phyloP scores from a whole-genome alignment of 2,113 vertebrate genomes.

The Mormyrus iriodes region DNA sequence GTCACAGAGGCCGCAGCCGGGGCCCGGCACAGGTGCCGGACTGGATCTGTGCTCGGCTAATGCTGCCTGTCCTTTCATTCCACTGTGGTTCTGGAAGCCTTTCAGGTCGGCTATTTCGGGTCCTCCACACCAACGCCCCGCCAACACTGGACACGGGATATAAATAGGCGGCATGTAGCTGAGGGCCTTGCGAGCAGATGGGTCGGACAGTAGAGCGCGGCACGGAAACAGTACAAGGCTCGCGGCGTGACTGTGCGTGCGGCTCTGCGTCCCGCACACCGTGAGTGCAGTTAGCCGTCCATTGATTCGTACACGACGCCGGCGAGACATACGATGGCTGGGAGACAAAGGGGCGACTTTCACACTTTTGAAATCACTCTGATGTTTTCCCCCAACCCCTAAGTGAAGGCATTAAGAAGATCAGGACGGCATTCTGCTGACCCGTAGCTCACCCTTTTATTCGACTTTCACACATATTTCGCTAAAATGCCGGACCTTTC shows the following conservation, averaged over 20 bases:
- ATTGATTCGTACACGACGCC: neutral
- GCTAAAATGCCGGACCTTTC: neutral
- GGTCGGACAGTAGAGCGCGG: neutral
- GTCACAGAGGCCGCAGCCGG: neutral
- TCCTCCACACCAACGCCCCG: neutral
- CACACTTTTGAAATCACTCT: neutral
- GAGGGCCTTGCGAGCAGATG: conserved; percentile 3
- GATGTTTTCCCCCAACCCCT: neutral
- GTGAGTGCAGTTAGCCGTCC: neutral
- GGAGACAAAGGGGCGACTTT: neutral
- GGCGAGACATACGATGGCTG: neutral
- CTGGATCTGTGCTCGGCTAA: neutral
- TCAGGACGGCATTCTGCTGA: neutral
- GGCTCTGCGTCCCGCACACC: neutral
- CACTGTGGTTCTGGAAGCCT: neutral
- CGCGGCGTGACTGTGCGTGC: neutral
- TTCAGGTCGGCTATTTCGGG: conserved; percentile 10
- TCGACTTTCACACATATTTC: neutral
- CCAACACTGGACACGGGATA: neutral
- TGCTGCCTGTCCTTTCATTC: neutral
- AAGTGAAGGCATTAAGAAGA: neutral
- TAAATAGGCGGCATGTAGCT: neutral
- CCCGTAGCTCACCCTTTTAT: neutral
- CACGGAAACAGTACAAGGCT: neutral
- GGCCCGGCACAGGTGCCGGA: neutral